phyloP scores from a whole-genome alignment of 2,888 invertebrate genomes.

The Agriopis aurantiaria region DNA sequence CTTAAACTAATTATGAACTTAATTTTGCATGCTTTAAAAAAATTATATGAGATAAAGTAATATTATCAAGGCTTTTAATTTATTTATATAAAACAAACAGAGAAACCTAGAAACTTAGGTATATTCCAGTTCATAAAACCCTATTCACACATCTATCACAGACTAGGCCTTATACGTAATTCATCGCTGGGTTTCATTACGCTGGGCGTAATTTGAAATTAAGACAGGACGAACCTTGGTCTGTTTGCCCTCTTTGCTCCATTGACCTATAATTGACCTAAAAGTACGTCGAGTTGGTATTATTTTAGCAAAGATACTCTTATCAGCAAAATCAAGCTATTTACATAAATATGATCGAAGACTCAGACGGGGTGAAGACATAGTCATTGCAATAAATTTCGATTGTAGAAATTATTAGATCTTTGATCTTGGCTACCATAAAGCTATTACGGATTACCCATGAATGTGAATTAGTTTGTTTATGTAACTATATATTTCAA shows the following conservation, averaged over 20 bases:
- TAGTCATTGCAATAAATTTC: neutral
- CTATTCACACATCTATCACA: conserved; percentile 66
- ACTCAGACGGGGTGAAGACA: neutral
- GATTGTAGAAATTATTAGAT: no score
- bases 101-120: no score
- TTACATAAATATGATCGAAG: neutral
- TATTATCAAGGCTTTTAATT: no score
- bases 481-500: no score
- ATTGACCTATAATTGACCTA: conserved; percentile 16
- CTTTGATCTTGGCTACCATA: no score
- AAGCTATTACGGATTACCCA: no score
- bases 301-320: neutral
- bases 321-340: neutral
- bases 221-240: conserved; percentile 11
- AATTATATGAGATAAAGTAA: no score
- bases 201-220: conserved; percentile 26
- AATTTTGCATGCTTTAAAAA: no score
- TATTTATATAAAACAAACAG: no score
- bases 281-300: conserved; percentile 1
- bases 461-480: no score
- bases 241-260: conserved; percentile 10
- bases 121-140: conserved; percentile 50
- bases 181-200: conserved; percentile 26
- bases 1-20: no score
- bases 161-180: conserved; percentile 34